Evolutionary conservation across 1,140 invertebrate species (phyloP), one percentile per base, ranked within the genome.

Genomic region (Platyscapa corneri): DNA sequence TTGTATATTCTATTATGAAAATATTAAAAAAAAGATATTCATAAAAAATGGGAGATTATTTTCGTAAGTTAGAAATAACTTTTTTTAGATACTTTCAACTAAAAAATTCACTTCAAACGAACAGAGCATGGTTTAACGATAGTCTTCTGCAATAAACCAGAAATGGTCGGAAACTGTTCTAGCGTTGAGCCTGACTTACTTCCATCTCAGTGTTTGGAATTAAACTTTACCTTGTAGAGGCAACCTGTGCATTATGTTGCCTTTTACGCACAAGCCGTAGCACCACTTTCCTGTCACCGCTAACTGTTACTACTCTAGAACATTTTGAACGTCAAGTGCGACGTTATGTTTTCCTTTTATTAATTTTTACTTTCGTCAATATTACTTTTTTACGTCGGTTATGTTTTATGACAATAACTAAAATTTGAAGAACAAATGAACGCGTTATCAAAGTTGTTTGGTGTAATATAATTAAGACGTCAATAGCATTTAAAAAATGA

Each of bases 221-320:
- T 86, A 86, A 86, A 86, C 84, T 86, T 86, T 86, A 77, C 84
- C 84, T 79, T 75, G 76, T 72, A 72, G 10, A 79, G 83, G 14
- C 64, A 53, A 65, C 27, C 60, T 67, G 74, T 56, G 60, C 74
- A 78, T 78, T 77, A 84, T 84, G 83, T 75, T 80, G 49, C 75
- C 32, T 78, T 79, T 72, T 72, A 79, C 46, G 46, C 60, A 56
- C 72, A 79, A 60, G 20, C 53, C 30, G 8, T 23, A 0, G 32
- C 46, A 23, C 34, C 34, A 76, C 72, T 65, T 34, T 53, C 12
- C 27, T 39, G 39, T 67, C n/a, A n/a, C n/a, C 72, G 12, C n/a
- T 65, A 42, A 64, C 82, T 32, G 32, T 32, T 56, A 46, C 46
- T 39, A 56, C 53, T 72, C 10, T 56, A 30, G 12, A 76, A 32